phyloP scores from a whole-genome alignment of 2,113 vertebrate species.

The Ahaetulla prasina region DNA sequence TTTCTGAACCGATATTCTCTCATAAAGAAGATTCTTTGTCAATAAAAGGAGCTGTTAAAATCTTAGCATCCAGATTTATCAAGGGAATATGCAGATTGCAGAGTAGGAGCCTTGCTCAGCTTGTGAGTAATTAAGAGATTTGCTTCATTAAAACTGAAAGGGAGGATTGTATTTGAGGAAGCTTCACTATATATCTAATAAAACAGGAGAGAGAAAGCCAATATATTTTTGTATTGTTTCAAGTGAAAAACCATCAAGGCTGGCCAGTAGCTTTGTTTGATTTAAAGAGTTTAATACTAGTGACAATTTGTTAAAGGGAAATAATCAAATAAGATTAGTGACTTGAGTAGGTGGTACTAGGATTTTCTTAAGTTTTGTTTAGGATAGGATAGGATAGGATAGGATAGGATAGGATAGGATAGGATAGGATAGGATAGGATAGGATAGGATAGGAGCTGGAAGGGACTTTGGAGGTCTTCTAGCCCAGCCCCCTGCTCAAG shows the following conservation, averaged over 20 bases:
- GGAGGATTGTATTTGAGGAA: not conserved
- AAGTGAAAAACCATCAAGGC: not conserved
- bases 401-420: no score
- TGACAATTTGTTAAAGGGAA: not conserved
- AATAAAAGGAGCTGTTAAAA: not conserved
- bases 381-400: no score
- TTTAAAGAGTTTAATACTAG: not conserved
- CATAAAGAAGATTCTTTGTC: not conserved
- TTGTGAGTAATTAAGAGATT: not conserved
- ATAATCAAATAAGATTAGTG: not conserved
- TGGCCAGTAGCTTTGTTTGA: not conserved
- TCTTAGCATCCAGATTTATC: not conserved
- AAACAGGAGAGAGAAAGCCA: not conserved
- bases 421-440: no score
- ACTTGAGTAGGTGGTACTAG: not conserved
- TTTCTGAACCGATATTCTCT: not conserved
- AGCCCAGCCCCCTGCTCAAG: no score
- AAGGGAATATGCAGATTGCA: not conserved
- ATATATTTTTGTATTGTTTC: not conserved
- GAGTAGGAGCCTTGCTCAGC: not conserved
- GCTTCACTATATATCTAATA: not conserved
- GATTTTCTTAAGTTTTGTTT: not conserved
- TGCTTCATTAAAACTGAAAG: not conserved
- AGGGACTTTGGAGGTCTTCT: no score
- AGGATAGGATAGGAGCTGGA: no score